Evolutionary conservation across 1,140 invertebrate species (phyloP), one percentile per base, ranked within the genome.

Genomic region (Limonius californicus): DNA sequence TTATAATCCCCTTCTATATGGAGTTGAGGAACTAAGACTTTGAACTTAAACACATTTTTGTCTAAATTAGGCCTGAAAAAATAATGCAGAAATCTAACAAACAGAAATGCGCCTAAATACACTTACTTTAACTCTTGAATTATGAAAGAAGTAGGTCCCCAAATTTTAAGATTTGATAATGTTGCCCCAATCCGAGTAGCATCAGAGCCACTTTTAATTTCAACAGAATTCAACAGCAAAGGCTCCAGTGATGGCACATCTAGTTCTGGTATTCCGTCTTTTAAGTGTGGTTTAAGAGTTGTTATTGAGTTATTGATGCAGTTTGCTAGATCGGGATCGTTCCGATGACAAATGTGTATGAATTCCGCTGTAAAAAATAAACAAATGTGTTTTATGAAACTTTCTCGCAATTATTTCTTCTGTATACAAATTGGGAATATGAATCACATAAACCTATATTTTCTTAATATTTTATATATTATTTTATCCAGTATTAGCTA

Each of bases 241-340:
- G 86, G 85, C 59, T 87, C 86, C 15, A 85, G 64, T 0, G 83
- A 65, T 0, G 86, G 86, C 0, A 87, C 70, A 60, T 83, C 82
- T 15, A 86, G 74, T 47, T 83, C 79, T 0, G 83, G 81, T 9
- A 86, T 83, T 1, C 86, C 86, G 19, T 80, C 79, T 1, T 74
- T 69, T 11, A 87, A 70, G 23, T 79, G 77, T 0, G 84, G 83
- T 50, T 79, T 82, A 18, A 87, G 68, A 0, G 69, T 70, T 57
- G 84, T 79, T 1, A 87, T 69, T 54, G 81, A 80, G 27, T 83
- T 72, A 15, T 83, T 18, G 0, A 86, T 71, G 62, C 84, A 86
- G 62, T 82, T 80, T 45, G 81, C 77, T 32, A 83, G 81, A 47
- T 83, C 71, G 11, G 82, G 80, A 67, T 85, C 82, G 19, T 67